phyloP scores from a whole-genome alignment of 2,113 vertebrate species.

The Leptobrachium leishanense region DNA sequence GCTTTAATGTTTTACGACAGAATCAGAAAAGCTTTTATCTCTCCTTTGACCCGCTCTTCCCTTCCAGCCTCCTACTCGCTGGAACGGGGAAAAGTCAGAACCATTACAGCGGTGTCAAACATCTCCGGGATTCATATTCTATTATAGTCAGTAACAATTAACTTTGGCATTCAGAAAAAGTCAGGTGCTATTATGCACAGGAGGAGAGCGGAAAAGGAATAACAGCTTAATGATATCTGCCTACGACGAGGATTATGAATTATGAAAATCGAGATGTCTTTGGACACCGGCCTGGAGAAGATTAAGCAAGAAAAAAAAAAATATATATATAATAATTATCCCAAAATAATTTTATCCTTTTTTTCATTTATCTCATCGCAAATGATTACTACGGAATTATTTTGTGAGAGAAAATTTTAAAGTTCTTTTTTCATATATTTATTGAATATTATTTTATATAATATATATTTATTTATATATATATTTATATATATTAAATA shows the following conservation, averaged over 20 bases:
- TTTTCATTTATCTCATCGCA: no score
- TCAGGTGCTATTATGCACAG: conserved; percentile 69
- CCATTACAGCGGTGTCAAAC: conserved; percentile 79
- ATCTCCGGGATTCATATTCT: conserved; percentile 80
- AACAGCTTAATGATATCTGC: conserved; percentile 66
- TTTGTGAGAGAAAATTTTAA: no score
- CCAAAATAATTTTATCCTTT: neutral
- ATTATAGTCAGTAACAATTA: conserved; percentile 84
- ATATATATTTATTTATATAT: no score
- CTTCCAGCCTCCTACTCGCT: conserved; percentile 57
- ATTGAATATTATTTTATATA: no score
- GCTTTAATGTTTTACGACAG: conserved; percentile 57
- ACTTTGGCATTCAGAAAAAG: conserved; percentile 81
- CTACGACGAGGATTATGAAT: conserved; percentile 37
- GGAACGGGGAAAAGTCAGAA: conserved; percentile 70
- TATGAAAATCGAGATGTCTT: conserved; percentile 44
- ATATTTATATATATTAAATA: no score
- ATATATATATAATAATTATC: neutral
- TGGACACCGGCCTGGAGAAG: neutral
- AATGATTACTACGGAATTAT: no score
- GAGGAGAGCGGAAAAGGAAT: conserved; percentile 60
- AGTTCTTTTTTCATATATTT: no score
- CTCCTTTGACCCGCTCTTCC: conserved; percentile 56
- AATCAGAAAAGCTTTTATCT: conserved; percentile 61
- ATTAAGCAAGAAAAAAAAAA: conserved; percentile 11